Percentiles rank a stretch among this genome's conserved stretches.
Conservation (phyloP, 2,888 invertebrate genomes). For the Trimorus sp. region DNA sequence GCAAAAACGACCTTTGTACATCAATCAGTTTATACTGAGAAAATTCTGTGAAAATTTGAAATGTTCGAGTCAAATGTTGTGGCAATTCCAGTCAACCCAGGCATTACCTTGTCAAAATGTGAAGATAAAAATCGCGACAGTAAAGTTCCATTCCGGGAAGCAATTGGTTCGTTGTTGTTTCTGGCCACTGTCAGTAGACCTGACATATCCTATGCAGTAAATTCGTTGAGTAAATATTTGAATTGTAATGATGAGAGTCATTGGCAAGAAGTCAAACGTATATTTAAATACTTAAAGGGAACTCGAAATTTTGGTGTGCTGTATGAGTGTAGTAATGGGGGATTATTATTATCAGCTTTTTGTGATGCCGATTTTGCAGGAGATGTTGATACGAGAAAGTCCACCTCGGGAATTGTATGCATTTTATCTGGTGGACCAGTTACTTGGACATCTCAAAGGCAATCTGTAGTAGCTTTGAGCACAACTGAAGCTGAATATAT, state of each 20-base stretch:
- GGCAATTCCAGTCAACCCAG: constrained; percentile 51
- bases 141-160: constrained; percentile 38
- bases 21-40: constrained; percentile 56
- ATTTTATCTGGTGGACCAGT: too few relatives aligned
- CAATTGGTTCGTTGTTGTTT: constrained; percentile 57
- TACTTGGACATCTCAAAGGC: too few relatives aligned
- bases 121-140: background rate
- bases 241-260: constrained; percentile 48
- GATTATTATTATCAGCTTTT: too few relatives aligned
- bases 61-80: constrained; percentile 59
- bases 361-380: too few relatives aligned
- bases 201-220: constrained; percentile 63
- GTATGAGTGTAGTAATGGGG: background rate
- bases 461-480: too few relatives aligned
- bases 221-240: constrained; percentile 38
- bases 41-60: constrained; percentile 50
- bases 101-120: constrained; percentile 15
- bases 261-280: constrained; percentile 58
- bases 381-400: too few relatives aligned
- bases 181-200: constrained; percentile 52
- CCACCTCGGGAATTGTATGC: too few relatives aligned
- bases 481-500: too few relatives aligned
- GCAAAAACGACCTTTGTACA: constrained; percentile 47
- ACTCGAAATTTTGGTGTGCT: constrained; percentile 62
- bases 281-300: constrained; percentile 57